phyloP scores from a whole-genome alignment of 2,888 invertebrate species.

The Chrysina gloriosa region DNA sequence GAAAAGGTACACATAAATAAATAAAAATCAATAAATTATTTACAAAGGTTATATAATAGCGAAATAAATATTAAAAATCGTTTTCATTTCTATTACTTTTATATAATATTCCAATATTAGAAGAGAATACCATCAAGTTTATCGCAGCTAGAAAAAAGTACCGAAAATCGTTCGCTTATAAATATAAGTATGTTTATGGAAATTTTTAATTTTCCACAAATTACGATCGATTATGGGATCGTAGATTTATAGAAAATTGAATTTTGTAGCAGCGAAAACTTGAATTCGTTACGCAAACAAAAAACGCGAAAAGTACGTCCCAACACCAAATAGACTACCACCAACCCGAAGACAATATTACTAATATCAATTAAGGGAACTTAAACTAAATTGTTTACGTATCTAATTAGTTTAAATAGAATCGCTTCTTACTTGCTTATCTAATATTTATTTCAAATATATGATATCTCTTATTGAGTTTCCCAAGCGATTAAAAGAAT shows the following conservation, averaged over 20 bases:
- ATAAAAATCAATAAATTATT: slow-evolving; percentile 27
- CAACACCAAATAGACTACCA: slow-evolving; percentile 58
- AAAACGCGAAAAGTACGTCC: slow-evolving; percentile 41
- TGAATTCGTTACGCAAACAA: slow-evolving; percentile 8
- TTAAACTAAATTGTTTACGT: slow-evolving; percentile 3
- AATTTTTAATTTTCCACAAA: not conserved
- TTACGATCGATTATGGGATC: not conserved
- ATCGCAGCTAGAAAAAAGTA: slow-evolving; percentile 10
- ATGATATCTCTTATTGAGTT: slow-evolving; percentile 52
- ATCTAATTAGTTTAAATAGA: slow-evolving; percentile 8
- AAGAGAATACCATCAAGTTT: slow-evolving; percentile 19
- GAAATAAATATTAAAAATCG: slow-evolving; percentile 5
- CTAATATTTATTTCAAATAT: slow-evolving; percentile 43
- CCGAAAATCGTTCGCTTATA: not conserved
- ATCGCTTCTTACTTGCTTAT: slow-evolving; percentile 30
- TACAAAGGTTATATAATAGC: slow-evolving; percentile 11
- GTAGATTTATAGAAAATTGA: slow-evolving; percentile 3
- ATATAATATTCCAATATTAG: not conserved
- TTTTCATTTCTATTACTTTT: not conserved
- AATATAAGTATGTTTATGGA: not conserved
- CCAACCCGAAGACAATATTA: slow-evolving; percentile 57
- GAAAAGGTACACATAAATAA: slow-evolving; percentile 27
- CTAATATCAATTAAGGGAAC: slow-evolving; percentile 47
- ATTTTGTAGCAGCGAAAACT: slow-evolving; percentile 41
- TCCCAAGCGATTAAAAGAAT: too few species aligned